A percentile compares a stretch with the other conserved stretches of the same genome.
phyloP scores from a whole-genome alignment of 2,888 invertebrate species.

The Nebria salina region DNA sequence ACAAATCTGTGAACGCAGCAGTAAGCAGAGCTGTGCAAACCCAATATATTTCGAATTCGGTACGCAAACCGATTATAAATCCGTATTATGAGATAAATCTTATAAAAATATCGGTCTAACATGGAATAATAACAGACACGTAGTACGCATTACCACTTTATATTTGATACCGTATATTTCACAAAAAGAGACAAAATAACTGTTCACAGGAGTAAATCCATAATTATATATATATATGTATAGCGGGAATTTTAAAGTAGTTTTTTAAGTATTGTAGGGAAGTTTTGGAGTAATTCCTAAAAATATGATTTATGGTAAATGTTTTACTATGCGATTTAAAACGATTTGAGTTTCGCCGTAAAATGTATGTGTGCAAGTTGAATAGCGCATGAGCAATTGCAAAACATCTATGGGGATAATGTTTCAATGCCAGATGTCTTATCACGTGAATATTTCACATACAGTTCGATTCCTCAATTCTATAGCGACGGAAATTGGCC shows the following conservation, averaged over 20 bases:
- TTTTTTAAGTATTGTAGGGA: no score
- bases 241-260: no score
- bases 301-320: no score
- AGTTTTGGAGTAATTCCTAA: no score
- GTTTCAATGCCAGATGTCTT: background rate
- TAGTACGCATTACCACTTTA: background rate
- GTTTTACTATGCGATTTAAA: no score
- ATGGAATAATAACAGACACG: background rate
- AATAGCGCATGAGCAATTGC: background rate
- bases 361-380: background rate
- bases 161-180: background rate
- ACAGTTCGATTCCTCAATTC: background rate
- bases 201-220: no score
- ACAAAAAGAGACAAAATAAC: background rate
- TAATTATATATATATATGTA: no score
- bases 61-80: background rate
- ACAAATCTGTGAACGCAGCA: background rate
- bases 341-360: background rate
- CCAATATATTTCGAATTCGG: conserved; percentile 5
- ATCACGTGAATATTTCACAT: background rate
- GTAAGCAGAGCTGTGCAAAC: no score
- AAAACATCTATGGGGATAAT: background rate
- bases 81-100: background rate
- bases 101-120: conserved; percentile 7
- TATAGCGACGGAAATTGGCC: background rate